These are phyloP conservation scores for Leucoma salicis DNA, from an alignment of 2,888 invertebrate genomes.

Conservation along the genomic window DNA sequence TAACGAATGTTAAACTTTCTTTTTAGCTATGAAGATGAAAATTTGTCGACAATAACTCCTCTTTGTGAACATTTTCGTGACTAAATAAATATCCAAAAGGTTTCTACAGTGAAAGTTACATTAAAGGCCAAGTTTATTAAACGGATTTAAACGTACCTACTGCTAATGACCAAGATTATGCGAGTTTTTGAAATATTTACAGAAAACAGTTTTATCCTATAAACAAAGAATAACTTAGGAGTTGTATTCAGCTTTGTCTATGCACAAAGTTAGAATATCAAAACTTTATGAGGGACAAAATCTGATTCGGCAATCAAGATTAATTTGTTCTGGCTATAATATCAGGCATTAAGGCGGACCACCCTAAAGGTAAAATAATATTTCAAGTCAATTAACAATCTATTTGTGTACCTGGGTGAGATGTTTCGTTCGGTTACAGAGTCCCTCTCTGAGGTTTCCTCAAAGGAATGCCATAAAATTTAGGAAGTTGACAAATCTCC, in stretches of 20 bases:
- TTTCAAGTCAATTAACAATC: conserved; percentile 70
- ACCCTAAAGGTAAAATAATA: conserved; percentile 63
- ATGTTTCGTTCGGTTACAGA: conserved; percentile 32
- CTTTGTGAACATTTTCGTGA: background rate
- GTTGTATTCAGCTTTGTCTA: conserved; percentile 33
- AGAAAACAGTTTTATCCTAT: conserved; percentile 25
- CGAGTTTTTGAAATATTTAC: conserved; percentile 21
- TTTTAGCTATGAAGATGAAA: conserved; percentile 10
- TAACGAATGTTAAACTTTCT: conserved; percentile 19
- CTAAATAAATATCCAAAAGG: background rate
- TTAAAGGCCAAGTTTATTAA: conserved; percentile 7
- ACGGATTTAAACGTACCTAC: conserved; percentile 8
- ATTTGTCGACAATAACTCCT: background rate
- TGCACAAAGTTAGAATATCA: conserved; percentile 28
- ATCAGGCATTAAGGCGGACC: conserved; percentile 45
- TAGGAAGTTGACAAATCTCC: conserved; percentile 80
- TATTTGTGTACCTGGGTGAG: conserved; percentile 57
- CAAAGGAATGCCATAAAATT: conserved; percentile 72
- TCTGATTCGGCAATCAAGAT: conserved; percentile 33
- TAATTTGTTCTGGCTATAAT: conserved; percentile 33
- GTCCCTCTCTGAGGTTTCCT: conserved; percentile 49
- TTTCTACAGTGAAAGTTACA: background rate
- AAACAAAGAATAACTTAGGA: conserved; percentile 25
- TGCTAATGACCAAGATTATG: conserved; percentile 17
- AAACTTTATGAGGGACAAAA: conserved; percentile 40